These are phyloP conservation scores for Caenorhabditis sp. DNA, from an alignment of 2,888 invertebrate genomes.

Conservation along the genomic window DNA sequence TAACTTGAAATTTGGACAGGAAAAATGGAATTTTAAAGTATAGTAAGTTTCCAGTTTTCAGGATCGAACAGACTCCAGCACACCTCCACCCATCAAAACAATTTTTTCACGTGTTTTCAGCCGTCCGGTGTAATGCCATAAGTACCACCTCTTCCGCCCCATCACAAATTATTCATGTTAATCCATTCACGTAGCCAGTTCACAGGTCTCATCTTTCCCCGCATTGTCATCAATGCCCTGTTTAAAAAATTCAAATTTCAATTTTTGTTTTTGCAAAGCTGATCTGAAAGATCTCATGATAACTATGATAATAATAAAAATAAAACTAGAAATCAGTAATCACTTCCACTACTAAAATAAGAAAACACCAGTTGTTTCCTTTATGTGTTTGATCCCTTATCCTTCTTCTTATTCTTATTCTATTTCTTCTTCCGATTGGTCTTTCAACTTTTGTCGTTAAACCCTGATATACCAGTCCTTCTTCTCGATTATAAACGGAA, in stretches of 20 bases:
- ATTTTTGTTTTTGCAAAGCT: not conserved
- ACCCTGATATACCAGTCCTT: conserved; percentile 48
- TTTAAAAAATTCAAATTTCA: not conserved
- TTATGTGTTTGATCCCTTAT: no score
- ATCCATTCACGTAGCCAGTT: conserved; percentile 30
- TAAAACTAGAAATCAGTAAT: not conserved
- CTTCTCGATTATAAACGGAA: conserved; percentile 32
- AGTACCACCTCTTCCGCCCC: conserved; percentile 36
- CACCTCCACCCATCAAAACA: conserved; percentile 23
- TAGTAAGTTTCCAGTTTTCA: conserved; percentile 17
- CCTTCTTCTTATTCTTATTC: conserved; percentile 5
- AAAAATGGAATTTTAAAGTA: not conserved
- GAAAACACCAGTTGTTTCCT: conserved; percentile 14
- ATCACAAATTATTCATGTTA: conserved; percentile 45
- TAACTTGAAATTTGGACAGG: no score
- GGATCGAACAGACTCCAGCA: conserved; percentile 17
- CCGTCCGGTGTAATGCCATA: not conserved
- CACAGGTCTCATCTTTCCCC: conserved; percentile 5
- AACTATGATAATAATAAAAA: no score
- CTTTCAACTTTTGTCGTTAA: conserved; percentile 48
- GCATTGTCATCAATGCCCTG: not conserved
- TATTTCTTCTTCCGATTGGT: conserved; percentile 13
- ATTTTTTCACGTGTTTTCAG: conserved; percentile 48
- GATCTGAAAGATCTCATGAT: not conserved
- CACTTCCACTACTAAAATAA: not conserved